Evolutionary conservation across 2,113 vertebrate genomes (phyloP).

Genomic region (Dryoscopus gambensis): DNA sequence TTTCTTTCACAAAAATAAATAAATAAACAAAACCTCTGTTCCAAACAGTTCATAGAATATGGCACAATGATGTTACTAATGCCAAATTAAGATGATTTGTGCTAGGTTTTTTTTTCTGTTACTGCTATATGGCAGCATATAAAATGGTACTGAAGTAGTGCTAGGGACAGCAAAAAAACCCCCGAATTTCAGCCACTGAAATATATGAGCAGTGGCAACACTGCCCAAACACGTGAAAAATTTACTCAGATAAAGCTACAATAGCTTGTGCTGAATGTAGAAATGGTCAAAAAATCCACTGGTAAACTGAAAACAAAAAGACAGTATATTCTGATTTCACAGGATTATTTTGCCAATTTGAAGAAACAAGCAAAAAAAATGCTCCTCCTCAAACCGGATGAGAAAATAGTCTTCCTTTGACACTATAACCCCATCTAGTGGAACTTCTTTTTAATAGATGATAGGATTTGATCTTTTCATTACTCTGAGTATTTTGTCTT

Average conservation of each 20-base stretch:
- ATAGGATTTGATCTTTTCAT: neutral
- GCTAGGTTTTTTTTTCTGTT: neutral
- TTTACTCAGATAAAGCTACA: neutral
- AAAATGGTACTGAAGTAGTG: neutral
- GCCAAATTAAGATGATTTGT: neutral
- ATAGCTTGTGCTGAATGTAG: neutral
- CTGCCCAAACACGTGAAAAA: neutral
- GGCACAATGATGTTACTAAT: neutral
- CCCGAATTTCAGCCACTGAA: neutral
- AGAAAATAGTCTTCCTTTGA: neutral
- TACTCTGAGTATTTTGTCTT: neutral
- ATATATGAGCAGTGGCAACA: neutral
- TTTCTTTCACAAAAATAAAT: neutral
- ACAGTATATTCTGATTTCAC: neutral
- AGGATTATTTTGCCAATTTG: neutral
- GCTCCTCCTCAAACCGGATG: neutral
- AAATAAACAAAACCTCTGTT: neutral
- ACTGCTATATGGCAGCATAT: neutral
- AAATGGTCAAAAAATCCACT: neutral
- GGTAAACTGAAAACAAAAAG: neutral
- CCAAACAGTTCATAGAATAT: neutral
- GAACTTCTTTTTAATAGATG: neutral
- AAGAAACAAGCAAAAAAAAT: neutral
- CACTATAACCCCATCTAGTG: constrained; percentile 15
- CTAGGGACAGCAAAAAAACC: neutral